Evolutionary conservation across 2,888 invertebrate species (phyloP).

Genomic region (Apeira syringaria): DNA sequence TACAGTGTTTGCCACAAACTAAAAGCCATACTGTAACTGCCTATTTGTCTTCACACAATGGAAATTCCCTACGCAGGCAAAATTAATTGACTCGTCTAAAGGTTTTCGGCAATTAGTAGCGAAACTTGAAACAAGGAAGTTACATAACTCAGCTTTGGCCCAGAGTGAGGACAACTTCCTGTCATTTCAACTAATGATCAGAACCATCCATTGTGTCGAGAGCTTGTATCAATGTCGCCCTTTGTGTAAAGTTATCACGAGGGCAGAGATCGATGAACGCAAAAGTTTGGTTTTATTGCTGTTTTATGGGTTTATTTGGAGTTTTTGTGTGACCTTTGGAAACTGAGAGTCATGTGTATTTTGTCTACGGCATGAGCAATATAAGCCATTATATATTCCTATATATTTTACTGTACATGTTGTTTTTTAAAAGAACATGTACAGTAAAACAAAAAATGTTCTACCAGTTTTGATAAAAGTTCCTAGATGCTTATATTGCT

Average conservation of each 20-base stretch:
- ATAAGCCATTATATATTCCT: too few relatives aligned
- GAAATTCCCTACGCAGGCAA: neutral
- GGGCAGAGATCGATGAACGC: constrained; percentile 9
- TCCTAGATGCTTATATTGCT: too few relatives aligned
- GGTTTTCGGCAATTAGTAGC: neutral
- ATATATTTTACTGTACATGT: too few relatives aligned
- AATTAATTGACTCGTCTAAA: neutral
- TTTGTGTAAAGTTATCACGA: constrained; percentile 15
- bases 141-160: neutral
- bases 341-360: too few relatives aligned
- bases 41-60: neutral
- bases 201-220: constrained; percentile 4
- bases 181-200: neutral
- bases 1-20: too few relatives aligned
- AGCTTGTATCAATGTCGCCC: constrained; percentile 4
- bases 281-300: constrained; percentile 10
- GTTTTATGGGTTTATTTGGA: constrained; percentile 5
- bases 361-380: too few relatives aligned
- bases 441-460: too few relatives aligned
- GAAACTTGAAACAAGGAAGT: neutral
- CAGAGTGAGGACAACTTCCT: constrained; percentile 9
- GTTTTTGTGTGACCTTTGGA: too few relatives aligned
- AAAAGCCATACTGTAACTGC: too few relatives aligned
- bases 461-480: too few relatives aligned
- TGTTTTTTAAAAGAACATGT: too few relatives aligned